Percentiles rank a stretch among this genome's conserved stretches.
Conservation (phyloP, 1,140 invertebrate species). For the Zaprionus vittiger region DNA sequence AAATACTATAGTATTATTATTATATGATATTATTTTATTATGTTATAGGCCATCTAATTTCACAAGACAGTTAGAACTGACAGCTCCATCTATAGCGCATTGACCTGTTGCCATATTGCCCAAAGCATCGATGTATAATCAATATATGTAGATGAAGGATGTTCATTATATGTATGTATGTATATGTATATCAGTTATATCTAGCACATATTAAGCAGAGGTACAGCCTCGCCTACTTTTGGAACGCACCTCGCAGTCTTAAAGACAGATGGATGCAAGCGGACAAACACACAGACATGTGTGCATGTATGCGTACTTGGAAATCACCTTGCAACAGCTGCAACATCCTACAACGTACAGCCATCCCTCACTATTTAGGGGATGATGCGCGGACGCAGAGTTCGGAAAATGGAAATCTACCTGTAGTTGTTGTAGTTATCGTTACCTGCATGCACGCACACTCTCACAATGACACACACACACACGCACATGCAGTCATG, state of each 20-base stretch:
- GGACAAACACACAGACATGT: slow-evolving; percentile 40
- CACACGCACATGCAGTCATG: background rate
- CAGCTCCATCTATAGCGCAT: too few species aligned
- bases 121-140: background rate
- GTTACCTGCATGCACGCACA: slow-evolving; percentile 42
- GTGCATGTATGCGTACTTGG: slow-evolving; percentile 49
- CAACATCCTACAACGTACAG: slow-evolving; percentile 68
- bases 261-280: slow-evolving; percentile 44
- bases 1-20: too few species aligned
- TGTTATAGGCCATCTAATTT: too few species aligned
- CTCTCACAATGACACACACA: background rate
- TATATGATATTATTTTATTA: too few species aligned
- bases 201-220: background rate
- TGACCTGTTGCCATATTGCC: background rate
- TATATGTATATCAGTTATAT: background rate
- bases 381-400: slow-evolving; percentile 59
- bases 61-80: too few species aligned
- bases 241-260: slow-evolving; percentile 22
- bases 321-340: slow-evolving; percentile 82
- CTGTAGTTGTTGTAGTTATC: slow-evolving; percentile 60
- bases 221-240: slow-evolving; percentile 6
- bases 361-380: slow-evolving; percentile 67
- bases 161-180: background rate
- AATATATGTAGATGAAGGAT: background rate
- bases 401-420: slow-evolving; percentile 63